Base-by-base conservation (phyloP, 2,797 vertebrate species). In the Enteromius radiatus region DNA sequence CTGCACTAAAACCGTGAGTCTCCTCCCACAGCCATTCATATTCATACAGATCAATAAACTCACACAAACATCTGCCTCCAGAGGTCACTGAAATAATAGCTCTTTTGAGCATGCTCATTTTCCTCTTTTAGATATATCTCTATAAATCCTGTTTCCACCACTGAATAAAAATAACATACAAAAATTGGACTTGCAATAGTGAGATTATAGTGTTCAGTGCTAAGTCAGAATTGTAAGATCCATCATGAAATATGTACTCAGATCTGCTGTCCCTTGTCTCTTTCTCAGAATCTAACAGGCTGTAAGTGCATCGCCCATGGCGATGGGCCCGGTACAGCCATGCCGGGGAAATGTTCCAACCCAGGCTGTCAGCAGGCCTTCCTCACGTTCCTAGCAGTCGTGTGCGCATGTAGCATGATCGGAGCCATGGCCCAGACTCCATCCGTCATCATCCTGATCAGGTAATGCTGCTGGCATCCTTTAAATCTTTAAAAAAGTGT, bases 361-460 rank as follows among this genome's bases (percentile, higher is more conserved):
- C 94, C 97, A 0, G 98, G 98, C 86, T 99, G 98, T 33, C 96
- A 96, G 90, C 96, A 98, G 92, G 93, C 96, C 88, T 99, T 99
- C 91, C 95, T 99, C 91, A 97, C 95, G 91, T 99, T 99, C 93
- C 96, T 99, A 59, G 97, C 96, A 6, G 96, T 99, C 87, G 98
- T 99, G 95, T 99, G 98, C 11, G 93, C 94, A 84, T 99, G 98
- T 95, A 99, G 98, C 93, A 94, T 99, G 95, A 96, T 99, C 0
- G 98, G 98, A 80, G 97, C 98, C 86, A 99, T 99, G 97, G 98
- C 97, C 0, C 98, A 99, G 94, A 99, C 98, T 0, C 98, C 98
- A 0, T 99, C 98, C 0, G 97, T 99, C 88, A 99, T 99, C 92
- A 98, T 99, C 84, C 95, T 99, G 14, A 99, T 99, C 96, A 97